phyloP scores from a whole-genome alignment of 2,797 vertebrate species.

The Aldrovandia affinis region DNA sequence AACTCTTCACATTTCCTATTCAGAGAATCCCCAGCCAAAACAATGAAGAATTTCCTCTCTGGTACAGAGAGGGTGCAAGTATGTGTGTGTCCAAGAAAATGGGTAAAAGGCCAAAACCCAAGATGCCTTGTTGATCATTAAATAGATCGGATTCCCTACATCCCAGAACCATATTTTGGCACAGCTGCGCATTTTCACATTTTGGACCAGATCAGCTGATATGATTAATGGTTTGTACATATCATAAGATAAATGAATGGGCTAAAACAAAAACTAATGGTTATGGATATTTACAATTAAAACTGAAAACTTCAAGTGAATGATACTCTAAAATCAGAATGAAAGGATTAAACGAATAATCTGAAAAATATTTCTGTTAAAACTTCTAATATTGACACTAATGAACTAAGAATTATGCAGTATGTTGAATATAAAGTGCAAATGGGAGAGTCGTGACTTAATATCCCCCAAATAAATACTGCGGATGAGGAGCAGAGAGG shows the following conservation, averaged over 20 bases:
- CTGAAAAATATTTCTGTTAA: not conserved
- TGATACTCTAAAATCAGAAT: not conserved
- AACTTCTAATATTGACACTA: not conserved
- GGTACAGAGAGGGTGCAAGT: not conserved
- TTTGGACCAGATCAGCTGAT: not conserved
- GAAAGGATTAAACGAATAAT: not conserved
- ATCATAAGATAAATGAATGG: not conserved
- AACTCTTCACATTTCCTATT: not conserved
- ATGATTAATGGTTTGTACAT: not conserved
- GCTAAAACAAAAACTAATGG: not conserved
- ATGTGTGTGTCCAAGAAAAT: not conserved
- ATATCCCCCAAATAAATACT: not conserved
- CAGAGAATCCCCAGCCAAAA: not conserved
- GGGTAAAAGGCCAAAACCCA: not conserved
- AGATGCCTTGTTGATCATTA: not conserved
- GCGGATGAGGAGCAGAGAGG: not conserved
- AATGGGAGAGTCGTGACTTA: not conserved
- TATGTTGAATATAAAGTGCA: not conserved
- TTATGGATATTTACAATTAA: not conserved
- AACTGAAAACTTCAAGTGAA: not conserved
- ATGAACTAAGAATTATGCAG: not conserved
- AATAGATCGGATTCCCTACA: not conserved
- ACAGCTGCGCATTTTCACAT: not conserved
- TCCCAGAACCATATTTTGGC: not conserved
- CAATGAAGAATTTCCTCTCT: not conserved